These are phyloP conservation scores for Mobula birostris DNA, from an alignment of 2,113 vertebrate species.

Conservation along the genomic window DNA sequence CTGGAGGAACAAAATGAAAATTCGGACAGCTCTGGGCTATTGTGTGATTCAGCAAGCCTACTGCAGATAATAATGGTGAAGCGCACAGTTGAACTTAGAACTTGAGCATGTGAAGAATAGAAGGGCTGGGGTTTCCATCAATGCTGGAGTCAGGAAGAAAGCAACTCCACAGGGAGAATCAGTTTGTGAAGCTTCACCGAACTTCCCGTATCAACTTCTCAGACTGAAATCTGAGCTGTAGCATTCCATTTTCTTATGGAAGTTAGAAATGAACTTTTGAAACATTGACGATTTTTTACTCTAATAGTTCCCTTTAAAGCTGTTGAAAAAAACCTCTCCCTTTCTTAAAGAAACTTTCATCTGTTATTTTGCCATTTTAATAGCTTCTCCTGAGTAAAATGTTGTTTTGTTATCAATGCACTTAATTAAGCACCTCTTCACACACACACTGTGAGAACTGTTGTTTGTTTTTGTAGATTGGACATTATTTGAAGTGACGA, in stretches of 20 bases:
- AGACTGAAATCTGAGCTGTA: neutral
- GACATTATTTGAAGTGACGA: neutral
- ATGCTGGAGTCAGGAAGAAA: neutral
- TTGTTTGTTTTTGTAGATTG: neutral
- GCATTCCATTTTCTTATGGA: neutral
- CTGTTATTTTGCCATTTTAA: neutral
- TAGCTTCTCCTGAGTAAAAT: neutral
- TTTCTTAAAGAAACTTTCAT: neutral
- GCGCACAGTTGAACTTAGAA: neutral
- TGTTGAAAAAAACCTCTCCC: neutral
- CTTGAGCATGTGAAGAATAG: neutral
- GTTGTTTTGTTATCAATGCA: neutral
- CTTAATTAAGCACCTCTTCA: constrained; percentile 8
- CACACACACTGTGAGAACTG: neutral
- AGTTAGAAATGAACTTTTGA: neutral
- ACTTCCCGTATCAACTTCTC: neutral
- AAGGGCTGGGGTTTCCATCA: neutral
- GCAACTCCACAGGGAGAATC: neutral
- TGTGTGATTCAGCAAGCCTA: neutral
- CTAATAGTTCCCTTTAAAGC: neutral
- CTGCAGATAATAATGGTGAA: neutral
- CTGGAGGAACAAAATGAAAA: neutral
- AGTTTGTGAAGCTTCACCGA: neutral
- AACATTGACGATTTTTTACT: neutral
- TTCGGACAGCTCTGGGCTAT: neutral